Conservation (phyloP, 2,888 invertebrate genomes). For the Schizaphis graminum region DNA sequence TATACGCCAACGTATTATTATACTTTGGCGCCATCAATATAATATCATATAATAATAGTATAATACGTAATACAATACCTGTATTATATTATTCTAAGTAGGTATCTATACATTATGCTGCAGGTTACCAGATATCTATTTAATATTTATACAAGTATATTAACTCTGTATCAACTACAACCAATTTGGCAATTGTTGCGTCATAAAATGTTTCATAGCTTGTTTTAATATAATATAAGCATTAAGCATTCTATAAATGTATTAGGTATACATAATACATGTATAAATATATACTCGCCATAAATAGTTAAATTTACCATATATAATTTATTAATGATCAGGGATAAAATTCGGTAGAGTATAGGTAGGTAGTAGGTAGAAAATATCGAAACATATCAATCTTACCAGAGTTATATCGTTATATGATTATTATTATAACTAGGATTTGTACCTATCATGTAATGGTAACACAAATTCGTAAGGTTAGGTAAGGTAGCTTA, state of each 20-base stretch:
- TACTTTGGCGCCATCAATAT: background rate
- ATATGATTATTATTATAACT: too few relatives aligned
- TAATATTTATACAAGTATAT: background rate
- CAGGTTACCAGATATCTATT: background rate
- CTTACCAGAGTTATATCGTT: too few relatives aligned
- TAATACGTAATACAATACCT: background rate
- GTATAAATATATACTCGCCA: background rate
- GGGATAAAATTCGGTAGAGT: background rate
- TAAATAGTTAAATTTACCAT: background rate
- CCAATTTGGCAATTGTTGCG: background rate
- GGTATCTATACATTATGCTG: background rate
- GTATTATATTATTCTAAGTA: background rate
- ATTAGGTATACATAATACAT: background rate
- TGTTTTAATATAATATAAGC: background rate
- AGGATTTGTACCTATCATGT: too few relatives aligned
- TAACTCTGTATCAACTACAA: background rate
- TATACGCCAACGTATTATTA: background rate
- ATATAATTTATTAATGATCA: background rate
- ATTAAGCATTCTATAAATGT: background rate
- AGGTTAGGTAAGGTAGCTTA: too few relatives aligned
- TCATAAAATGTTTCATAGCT: background rate
- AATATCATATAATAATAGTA: background rate
- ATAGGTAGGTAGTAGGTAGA: too few relatives aligned
- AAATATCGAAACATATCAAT: too few relatives aligned
- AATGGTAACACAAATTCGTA: too few relatives aligned